phyloP scores from a whole-genome alignment of 2,888 invertebrate genomes.

The Ormyrus labotus region DNA sequence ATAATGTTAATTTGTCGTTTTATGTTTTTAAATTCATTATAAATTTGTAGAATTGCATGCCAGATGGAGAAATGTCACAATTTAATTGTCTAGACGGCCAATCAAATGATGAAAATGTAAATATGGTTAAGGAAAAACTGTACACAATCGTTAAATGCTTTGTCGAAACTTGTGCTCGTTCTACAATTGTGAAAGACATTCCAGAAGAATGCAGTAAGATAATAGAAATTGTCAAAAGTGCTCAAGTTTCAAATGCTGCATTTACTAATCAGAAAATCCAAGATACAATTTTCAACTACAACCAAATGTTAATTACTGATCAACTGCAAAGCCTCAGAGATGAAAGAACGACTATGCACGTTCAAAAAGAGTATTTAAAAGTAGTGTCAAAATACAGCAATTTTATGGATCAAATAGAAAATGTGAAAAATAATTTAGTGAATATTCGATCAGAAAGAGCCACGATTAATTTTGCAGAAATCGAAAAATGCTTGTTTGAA shows the following conservation, averaged over 20 bases:
- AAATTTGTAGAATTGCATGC: background rate
- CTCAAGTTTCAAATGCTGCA: background rate
- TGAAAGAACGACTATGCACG: background rate
- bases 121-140: background rate
- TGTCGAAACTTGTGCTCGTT: background rate
- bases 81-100: background rate
- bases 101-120: background rate
- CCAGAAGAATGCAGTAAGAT: background rate
- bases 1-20: background rate
- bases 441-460: background rate
- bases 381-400: background rate
- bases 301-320: conserved; percentile 4
- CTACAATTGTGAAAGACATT: background rate
- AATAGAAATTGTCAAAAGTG: background rate
- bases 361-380: conserved; percentile 15
- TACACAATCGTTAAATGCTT: background rate
- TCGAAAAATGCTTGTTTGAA: conserved; percentile 9
- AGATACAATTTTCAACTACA: background rate
- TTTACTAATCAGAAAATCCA: background rate
- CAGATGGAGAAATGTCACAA: background rate
- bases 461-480: background rate
- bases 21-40: background rate
- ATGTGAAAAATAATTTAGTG: background rate
- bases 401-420: background rate
- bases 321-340: conserved; percentile 8